phyloP scores from a whole-genome alignment of 2,797 vertebrate species.

The Gorsachius magnificus region DNA sequence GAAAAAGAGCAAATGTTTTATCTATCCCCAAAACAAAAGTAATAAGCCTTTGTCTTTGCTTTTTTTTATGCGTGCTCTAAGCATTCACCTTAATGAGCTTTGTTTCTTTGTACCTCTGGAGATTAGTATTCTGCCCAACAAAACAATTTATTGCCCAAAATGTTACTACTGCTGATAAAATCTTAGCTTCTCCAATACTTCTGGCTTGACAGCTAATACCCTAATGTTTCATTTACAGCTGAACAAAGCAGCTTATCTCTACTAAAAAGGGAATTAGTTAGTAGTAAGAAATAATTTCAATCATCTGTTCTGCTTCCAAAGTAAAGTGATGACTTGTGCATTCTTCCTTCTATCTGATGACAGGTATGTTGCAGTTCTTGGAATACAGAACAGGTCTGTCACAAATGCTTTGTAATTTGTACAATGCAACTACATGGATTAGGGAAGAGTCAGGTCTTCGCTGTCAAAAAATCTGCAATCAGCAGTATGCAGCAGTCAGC shows the following conservation, averaged over 20 bases:
- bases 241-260: slow-evolving; percentile 80
- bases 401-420: slow-evolving; percentile 73
- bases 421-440: slow-evolving; percentile 77
- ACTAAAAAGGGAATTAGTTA: slow-evolving; percentile 83
- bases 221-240: slow-evolving; percentile 83
- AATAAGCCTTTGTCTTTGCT: slow-evolving; percentile 72
- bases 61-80: slow-evolving; percentile 56
- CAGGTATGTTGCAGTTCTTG: slow-evolving; percentile 73
- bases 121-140: slow-evolving; percentile 81
- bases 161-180: slow-evolving; percentile 80
- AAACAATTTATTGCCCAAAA: slow-evolving; percentile 82
- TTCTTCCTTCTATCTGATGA: slow-evolving; percentile 72
- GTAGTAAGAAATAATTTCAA: slow-evolving; percentile 79
- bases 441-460: slow-evolving; percentile 73
- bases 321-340: slow-evolving; percentile 74
- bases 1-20: slow-evolving; percentile 59
- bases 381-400: slow-evolving; percentile 76
- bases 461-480: slow-evolving; percentile 81
- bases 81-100: slow-evolving; percentile 82
- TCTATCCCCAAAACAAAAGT: slow-evolving; percentile 72
- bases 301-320: slow-evolving; percentile 75
- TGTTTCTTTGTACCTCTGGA: slow-evolving; percentile 78
- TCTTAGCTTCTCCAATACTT: slow-evolving; percentile 79
- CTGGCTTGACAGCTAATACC: slow-evolving; percentile 81
- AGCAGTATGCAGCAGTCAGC: slow-evolving; percentile 79